Percentiles rank a stretch among this genome's conserved stretches.
phyloP scores from a whole-genome alignment of 2,113 vertebrate species.

The Channa maculata region DNA sequence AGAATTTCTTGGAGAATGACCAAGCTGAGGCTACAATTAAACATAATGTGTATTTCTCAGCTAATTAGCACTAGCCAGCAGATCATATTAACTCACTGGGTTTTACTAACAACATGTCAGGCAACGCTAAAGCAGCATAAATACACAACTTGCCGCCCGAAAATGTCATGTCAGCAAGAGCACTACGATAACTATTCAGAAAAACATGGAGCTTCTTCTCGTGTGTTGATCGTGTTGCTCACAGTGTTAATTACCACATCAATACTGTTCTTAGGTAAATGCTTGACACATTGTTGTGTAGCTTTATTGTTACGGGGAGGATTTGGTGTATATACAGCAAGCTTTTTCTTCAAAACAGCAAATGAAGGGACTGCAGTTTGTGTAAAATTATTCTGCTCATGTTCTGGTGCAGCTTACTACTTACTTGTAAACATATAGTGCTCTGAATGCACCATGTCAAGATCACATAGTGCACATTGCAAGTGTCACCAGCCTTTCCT shows the following conservation, averaged over 20 bases:
- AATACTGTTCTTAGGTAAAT: not conserved
- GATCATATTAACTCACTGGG: not conserved
- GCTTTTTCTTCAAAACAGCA: not conserved
- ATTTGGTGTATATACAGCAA: not conserved
- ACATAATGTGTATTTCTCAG: not conserved
- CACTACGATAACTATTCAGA: not conserved
- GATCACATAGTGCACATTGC: not conserved
- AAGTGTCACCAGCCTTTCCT: not conserved
- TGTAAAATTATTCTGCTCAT: not conserved
- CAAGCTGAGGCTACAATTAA: not conserved
- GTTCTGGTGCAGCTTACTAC: not conserved
- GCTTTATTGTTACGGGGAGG: no score
- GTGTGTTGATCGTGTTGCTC: not conserved
- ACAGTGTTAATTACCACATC: not conserved
- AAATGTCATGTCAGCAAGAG: not conserved
- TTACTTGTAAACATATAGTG: not conserved
- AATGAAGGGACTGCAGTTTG: not conserved
- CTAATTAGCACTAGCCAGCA: not conserved
- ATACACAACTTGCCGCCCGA: no score
- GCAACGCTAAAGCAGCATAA: not conserved
- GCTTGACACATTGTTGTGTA: not conserved
- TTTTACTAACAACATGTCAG: not conserved
- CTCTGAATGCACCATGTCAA: not conserved
- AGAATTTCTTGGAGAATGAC: not conserved
- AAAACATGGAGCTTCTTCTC: not conserved